Percentiles rank a stretch among this genome's conserved stretches.
phyloP scores from a whole-genome alignment of 2,888 invertebrate genomes.

The Nasonovia ribisnigri region DNA sequence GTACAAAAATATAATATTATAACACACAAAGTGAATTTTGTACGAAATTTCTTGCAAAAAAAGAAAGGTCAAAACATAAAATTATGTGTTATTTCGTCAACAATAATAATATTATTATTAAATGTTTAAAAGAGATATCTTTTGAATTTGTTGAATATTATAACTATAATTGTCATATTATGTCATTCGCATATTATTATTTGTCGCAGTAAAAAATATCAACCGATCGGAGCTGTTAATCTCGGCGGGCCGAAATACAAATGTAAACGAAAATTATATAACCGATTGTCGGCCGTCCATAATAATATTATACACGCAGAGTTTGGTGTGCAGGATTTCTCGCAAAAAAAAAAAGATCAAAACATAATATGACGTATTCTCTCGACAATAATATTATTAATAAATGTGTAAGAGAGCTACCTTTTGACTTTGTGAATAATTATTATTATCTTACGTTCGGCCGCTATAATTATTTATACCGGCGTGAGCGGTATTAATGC shows the following conservation, averaged over 20 bases:
- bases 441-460: not conserved
- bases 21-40: too few relatives aligned
- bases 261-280: not conserved
- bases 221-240: not conserved
- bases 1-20: not conserved
- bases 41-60: not conserved
- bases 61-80: not conserved
- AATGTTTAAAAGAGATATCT: not conserved
- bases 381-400: not conserved
- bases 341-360: not conserved
- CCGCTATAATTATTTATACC: not conserved
- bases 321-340: not conserved
- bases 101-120: not conserved
- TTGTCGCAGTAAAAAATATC: not conserved
- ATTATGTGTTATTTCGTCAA: not conserved
- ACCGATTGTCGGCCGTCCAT: not conserved
- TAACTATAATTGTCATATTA: not conserved
- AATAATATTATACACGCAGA: not conserved
- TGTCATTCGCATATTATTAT: not conserved
- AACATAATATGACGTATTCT: not conserved
- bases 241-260: not conserved
- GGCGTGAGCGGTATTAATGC: not conserved
- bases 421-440: not conserved
- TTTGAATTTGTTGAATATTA: not conserved
- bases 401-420: not conserved